Percentiles rank a stretch among this genome's conserved stretches.
phyloP scores from a whole-genome alignment of 2,797 vertebrate species.

The Neostethus bicornis region DNA sequence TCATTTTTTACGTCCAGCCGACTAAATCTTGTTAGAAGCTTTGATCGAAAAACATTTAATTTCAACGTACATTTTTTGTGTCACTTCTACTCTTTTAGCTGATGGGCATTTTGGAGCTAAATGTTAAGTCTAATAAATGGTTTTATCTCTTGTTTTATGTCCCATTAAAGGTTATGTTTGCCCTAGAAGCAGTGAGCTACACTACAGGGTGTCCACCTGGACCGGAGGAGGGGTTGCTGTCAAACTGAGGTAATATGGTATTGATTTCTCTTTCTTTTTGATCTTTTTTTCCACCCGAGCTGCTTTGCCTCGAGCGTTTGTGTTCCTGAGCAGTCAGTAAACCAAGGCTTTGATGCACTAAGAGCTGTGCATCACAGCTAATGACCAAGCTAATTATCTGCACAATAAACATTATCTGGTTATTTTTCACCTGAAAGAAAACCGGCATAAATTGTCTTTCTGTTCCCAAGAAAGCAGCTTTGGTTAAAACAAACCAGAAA shows the following conservation, averaged over 20 bases:
- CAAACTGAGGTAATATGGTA: slow-evolving; percentile 73
- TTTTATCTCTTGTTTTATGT: slow-evolving; percentile 9
- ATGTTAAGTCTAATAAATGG: background rate
- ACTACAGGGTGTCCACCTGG: slow-evolving; percentile 8
- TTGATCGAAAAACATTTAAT: no score
- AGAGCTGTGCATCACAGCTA: slow-evolving; percentile 60
- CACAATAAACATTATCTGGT: slow-evolving; percentile 67
- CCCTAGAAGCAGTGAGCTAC: slow-evolving; percentile 14
- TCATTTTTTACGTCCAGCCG: no score
- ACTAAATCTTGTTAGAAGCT: no score
- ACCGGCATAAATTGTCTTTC: slow-evolving; percentile 38
- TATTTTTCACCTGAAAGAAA: slow-evolving; percentile 63
- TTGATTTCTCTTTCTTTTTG: slow-evolving; percentile 63
- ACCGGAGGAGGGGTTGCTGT: slow-evolving; percentile 33
- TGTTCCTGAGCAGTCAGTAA: slow-evolving; percentile 47
- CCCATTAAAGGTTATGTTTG: slow-evolving; percentile 13
- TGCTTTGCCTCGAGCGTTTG: slow-evolving; percentile 54
- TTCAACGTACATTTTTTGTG: no score
- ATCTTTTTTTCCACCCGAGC: slow-evolving; percentile 39
- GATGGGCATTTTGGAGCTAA: background rate
- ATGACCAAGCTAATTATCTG: slow-evolving; percentile 74
- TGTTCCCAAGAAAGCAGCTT: slow-evolving; percentile 17
- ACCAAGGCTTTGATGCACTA: slow-evolving; percentile 48
- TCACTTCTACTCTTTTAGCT: background rate
- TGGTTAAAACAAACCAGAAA: background rate